phyloP scores from a whole-genome alignment of 2,888 invertebrate genomes.

The Ichneumon xanthorius region DNA sequence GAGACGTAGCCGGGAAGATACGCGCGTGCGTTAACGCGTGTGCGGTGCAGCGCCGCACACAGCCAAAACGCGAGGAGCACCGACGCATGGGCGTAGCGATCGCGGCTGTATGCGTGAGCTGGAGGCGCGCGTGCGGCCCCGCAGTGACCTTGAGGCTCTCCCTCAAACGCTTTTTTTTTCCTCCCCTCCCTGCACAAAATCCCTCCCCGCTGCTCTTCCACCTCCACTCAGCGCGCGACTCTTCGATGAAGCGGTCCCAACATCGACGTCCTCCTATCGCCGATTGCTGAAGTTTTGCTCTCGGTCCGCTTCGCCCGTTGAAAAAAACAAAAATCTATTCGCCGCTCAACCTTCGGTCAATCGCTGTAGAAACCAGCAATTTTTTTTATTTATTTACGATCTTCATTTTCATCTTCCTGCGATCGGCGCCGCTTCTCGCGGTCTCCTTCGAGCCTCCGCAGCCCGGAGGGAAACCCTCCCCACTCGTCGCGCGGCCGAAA shows the following conservation, averaged over 20 bases:
- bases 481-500: conserved; percentile 1
- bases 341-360: neutral
- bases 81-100: conserved; percentile 74
- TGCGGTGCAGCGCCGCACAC: conserved; percentile 67
- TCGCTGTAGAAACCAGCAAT: neutral
- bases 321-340: neutral
- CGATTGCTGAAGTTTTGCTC: neutral
- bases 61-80: conserved; percentile 47
- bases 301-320: conserved; percentile 20
- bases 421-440: neutral
- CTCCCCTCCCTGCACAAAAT: conserved; percentile 64
- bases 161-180: conserved; percentile 61
- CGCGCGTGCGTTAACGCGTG: conserved; percentile 66
- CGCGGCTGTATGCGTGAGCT: conserved; percentile 65
- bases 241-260: conserved; percentile 38
- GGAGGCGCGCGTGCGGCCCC: conserved; percentile 82
- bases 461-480: neutral
- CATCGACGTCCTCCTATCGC: neutral
- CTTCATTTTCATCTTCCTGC: neutral
- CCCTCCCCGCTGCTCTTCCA: conserved; percentile 38
- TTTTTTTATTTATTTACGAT: neutral
- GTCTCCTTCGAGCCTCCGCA: neutral
- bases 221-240: neutral
- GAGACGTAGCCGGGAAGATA: conserved; percentile 47
- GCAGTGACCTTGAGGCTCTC: conserved; percentile 82